Base-by-base conservation (phyloP, 2,888 invertebrate genomes). In the Drosophila sordidapex region DNA sequence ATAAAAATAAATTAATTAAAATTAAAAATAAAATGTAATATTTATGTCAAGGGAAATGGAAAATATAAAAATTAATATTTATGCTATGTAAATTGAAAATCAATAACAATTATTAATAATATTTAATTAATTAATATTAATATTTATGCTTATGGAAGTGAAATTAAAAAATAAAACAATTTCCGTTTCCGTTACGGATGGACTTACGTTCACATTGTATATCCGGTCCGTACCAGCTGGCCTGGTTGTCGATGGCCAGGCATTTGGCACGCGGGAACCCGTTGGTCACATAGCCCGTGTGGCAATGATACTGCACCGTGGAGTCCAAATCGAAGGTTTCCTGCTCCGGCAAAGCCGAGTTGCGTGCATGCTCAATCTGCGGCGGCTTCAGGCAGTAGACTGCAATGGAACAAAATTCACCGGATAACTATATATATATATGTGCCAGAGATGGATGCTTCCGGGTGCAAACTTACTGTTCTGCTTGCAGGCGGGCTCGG, bases 151-250 rank as follows among this genome's bases (percentile, higher is more conserved):
- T 43, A 21, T 21, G 43, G 2, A 21, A 43, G 21, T 1, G 43
- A 43, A 43, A 21, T 21, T 21, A 21, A 21, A 43, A 35, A 43
- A 5, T 5, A 21, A 43, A 25, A 25, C 15, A 15, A 46, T 15
- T 25, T 15, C 0, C 2, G 7, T 46, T 21, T 25, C 46, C 46
- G 8, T 8, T 46, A 25, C 46, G 46, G 46, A 25, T 2, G 11
- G 1, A 78, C 85, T 96, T 94, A 96, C 99, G 98, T 95, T 98
- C 97, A 92, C 99, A 99, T 72, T 96, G 96, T 86, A 99, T 97
- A 88, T 99, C 98, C 2, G 99, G 99, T 2, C 99, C 99, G 90
- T 97, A 98, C 99, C 99, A 99, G 80, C 97, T 97, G 1, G 99
- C 98, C 83, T 96, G 96, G 0, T 94, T 92, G 83, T 98, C 97